Base-by-base conservation (phyloP, 2,797 vertebrate species). In the Chelidonichthys spinosus region DNA sequence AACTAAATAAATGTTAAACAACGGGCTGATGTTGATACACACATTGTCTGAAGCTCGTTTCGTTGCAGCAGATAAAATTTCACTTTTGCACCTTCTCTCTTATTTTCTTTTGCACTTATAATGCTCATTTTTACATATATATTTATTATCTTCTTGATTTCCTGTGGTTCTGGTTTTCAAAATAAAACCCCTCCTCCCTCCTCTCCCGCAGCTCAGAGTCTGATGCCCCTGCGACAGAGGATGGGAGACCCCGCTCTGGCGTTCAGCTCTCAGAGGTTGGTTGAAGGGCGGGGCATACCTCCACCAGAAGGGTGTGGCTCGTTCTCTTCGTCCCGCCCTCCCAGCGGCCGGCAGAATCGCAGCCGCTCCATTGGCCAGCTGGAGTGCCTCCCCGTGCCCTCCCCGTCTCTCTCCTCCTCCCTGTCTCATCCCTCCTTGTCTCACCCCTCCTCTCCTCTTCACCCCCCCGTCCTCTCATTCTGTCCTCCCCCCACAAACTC, bases 201-300 rank as follows among this genome's bases (percentile, higher is more conserved):
- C 17, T 56, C 47, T 60, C 15, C 78, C 83, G 13, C 93, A 98
- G 97, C 93, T 70, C 95, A 96, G n/a, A 95, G 89, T 70, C 75
- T 97, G 93, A 86, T 93, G 87, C 89, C 94, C 43, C 84, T 96
- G 86, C 95, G 96, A 55, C 95, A 96, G 76, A 95, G 96, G 87
- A 92, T 94, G n/a, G 93, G 93, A 91, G 97, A 98, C 75, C 91
- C 95, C 0, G 81, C 82, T 68, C 89, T 92, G 76, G 81, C 82
- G 46, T 92, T 94, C 53, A 95, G 95, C 94, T 96, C 95, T 70
- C 97, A 97, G 95, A 98, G 97, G 97, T 98, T 96, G 94, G 97
- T 98, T 94, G 96, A 96, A 83, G 88, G 92, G 53, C 86, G 91
- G 61, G 88, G 87, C 33, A 82, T 80, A 83, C 64, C 66, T 69